A percentile compares a stretch with the other conserved stretches of the same genome.
These are phyloP conservation scores for Falco rusticolus DNA, from an alignment of 2,797 vertebrate species.

Conservation along the genomic window DNA sequence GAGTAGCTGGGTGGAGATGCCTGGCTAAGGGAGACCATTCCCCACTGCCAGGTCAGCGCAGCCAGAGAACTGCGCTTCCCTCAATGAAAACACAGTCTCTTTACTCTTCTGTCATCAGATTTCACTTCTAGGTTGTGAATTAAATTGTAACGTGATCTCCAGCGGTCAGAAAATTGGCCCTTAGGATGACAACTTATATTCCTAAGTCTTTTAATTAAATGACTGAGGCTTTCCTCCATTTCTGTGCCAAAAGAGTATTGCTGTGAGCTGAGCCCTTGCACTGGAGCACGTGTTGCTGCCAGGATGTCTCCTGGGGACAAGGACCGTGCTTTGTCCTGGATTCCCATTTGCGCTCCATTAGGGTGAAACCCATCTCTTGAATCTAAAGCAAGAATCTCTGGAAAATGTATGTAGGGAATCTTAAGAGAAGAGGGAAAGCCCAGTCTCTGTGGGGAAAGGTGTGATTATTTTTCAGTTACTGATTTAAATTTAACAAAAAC, in stretches of 20 bases:
- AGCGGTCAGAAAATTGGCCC: conserved; percentile 49
- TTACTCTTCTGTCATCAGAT: conserved; percentile 40
- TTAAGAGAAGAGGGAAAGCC: background rate
- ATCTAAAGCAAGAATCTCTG: background rate
- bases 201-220: conserved; percentile 57
- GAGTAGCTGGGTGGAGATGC: conserved; percentile 14
- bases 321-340: background rate
- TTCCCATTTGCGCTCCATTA: background rate
- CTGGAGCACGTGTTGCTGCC: background rate
- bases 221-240: background rate
- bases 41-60: background rate
- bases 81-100: background rate
- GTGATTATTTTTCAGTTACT: background rate
- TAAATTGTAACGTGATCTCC: conserved; percentile 39
- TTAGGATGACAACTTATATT: conserved; percentile 31
- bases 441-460: background rate
- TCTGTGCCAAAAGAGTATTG: conserved; percentile 21
- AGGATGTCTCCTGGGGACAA: background rate
- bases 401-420: background rate
- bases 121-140: conserved; percentile 56
- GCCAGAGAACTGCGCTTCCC: background rate
- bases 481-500: background rate
- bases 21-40: background rate
- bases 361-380: background rate
- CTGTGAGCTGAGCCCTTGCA: background rate